Percentiles rank a stretch among this genome's conserved stretches.
These are phyloP conservation scores for Drosophila lowei DNA, from an alignment of 1,140 invertebrate genomes.

Conservation along the genomic window DNA sequence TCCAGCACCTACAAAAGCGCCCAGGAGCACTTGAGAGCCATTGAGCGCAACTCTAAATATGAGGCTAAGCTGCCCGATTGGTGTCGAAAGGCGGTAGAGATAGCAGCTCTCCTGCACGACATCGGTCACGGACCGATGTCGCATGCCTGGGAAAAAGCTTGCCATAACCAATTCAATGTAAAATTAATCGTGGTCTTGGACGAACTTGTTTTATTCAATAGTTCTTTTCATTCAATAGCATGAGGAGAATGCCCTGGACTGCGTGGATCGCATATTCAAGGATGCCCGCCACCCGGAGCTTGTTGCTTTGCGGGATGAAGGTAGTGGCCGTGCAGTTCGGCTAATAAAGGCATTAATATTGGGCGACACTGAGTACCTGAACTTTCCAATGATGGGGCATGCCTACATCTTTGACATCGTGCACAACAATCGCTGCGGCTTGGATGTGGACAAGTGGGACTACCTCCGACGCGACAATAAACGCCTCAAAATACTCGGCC, in stretches of 20 bases:
- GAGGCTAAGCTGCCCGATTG: conserved; percentile 52
- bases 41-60: conserved; percentile 56
- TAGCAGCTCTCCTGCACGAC: conserved; percentile 89
- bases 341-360: conserved; percentile 71
- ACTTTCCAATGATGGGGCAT: conserved; percentile 56
- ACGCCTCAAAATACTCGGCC: conserved; percentile 40
- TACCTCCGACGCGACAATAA: conserved; percentile 87
- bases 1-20: conserved; percentile 54
- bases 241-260: conserved; percentile 50
- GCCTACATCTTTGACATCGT: conserved; percentile 84
- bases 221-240: conserved; percentile 37
- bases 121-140: conserved; percentile 88
- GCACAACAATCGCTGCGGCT: conserved; percentile 85
- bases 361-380: conserved; percentile 42
- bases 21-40: conserved; percentile 46
- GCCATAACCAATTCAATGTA: conserved; percentile 53
- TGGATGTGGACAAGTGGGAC: conserved; percentile 91
- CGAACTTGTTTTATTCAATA: not conserved
- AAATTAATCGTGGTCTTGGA: conserved; percentile 10
- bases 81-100: conserved; percentile 68
- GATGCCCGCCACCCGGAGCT: conserved; percentile 30
- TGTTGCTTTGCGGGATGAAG: conserved; percentile 50
- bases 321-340: conserved; percentile 62
- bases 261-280: conserved; percentile 67
- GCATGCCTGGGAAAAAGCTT: conserved; percentile 85